phyloP scores from a whole-genome alignment of 2,113 vertebrate species.

The Junco hyemalis region DNA sequence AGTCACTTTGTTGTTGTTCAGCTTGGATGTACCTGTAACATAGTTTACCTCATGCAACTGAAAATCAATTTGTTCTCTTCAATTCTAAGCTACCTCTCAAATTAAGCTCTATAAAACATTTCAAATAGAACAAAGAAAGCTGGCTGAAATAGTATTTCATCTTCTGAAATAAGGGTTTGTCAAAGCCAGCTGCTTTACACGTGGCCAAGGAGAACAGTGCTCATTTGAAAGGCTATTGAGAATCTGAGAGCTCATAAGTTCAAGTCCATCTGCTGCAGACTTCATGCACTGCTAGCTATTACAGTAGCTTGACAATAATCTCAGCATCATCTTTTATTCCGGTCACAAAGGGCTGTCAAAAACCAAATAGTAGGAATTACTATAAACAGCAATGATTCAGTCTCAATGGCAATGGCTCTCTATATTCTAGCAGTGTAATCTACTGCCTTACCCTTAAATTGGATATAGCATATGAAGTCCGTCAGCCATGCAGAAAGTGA shows the following conservation, averaged over 20 bases:
- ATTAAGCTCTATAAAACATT: conserved; percentile 57
- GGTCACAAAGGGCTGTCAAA: conserved; percentile 66
- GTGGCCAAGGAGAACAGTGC: conserved; percentile 39
- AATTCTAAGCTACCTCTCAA: conserved; percentile 33
- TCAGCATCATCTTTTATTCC: conserved; percentile 48
- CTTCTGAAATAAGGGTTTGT: conserved; percentile 45
- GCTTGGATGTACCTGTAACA: conserved; percentile 42
- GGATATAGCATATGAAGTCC: conserved; percentile 64
- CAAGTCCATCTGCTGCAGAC: conserved; percentile 31
- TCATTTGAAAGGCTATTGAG: conserved; percentile 38
- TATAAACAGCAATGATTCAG: conserved; percentile 58
- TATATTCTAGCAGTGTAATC: conserved; percentile 66
- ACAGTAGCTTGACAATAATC: conserved; percentile 30
- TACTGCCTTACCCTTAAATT: conserved; percentile 67
- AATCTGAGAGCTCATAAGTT: conserved; percentile 16
- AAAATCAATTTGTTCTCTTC: conserved; percentile 60
- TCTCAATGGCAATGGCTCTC: conserved; percentile 49
- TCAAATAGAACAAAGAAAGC: conserved; percentile 54
- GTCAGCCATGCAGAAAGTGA: conserved; percentile 70
- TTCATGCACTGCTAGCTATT: conserved; percentile 14
- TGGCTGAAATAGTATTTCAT: conserved; percentile 47
- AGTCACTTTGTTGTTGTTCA: conserved; percentile 42
- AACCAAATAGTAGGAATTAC: conserved; percentile 69
- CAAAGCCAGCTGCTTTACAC: conserved; percentile 7
- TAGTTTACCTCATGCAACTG: conserved; percentile 13